Evolutionary conservation across 2,113 vertebrate genomes (phyloP).

Genomic region (Amphiprion percula): DNA sequence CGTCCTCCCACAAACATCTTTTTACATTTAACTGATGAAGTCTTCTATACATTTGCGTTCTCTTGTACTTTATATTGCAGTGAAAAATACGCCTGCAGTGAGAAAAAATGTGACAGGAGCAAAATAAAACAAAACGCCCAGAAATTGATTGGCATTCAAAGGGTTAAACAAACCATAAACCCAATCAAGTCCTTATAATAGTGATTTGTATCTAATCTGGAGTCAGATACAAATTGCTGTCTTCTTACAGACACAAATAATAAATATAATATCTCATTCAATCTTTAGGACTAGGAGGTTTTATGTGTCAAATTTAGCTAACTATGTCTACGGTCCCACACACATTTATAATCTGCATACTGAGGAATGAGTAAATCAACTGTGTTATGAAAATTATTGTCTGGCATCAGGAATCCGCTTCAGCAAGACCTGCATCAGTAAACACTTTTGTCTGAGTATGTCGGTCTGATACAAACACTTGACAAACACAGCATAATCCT

Average conservation of each 20-base stretch:
- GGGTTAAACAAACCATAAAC: too few species aligned
- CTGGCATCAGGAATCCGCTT: conserved; percentile 14
- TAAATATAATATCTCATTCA: too few species aligned
- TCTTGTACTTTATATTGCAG: too few species aligned
- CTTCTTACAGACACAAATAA: too few species aligned
- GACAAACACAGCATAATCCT: neutral
- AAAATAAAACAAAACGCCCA: too few species aligned
- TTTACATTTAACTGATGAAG: neutral
- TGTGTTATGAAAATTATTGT: conserved; percentile 13
- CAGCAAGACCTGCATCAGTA: neutral
- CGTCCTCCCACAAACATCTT: neutral
- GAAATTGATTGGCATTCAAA: too few species aligned
- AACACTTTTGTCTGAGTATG: neutral
- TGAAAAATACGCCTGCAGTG: too few species aligned
- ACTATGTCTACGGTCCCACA: neutral
- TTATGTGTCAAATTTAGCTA: neutral
- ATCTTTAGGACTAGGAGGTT: too few species aligned
- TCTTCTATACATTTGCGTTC: neutral
- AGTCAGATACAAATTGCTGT: neutral
- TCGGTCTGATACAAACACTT: neutral
- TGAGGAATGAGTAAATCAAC: neutral
- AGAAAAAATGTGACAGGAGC: too few species aligned
- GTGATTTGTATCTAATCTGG: neutral
- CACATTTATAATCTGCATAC: neutral
- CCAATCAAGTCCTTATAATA: neutral